A percentile compares a stretch with the other conserved stretches of the same genome.
Conservation (phyloP, 2,888 invertebrate species). For the Tinea semifulvella region DNA sequence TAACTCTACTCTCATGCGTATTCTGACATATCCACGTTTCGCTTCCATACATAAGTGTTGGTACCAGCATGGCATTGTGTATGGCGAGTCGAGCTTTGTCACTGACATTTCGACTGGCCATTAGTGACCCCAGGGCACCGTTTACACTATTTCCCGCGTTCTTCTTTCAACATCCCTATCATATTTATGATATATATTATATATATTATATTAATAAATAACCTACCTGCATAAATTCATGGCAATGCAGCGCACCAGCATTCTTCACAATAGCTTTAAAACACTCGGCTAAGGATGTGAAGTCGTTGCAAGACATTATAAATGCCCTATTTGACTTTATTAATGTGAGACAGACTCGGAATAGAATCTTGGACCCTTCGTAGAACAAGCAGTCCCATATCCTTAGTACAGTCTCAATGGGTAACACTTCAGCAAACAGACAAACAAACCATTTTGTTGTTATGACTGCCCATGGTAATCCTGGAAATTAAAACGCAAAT, state of each 20-base stretch:
- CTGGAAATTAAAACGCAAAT: too few relatives aligned
- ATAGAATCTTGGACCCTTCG: conserved; percentile 92
- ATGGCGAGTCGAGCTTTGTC: too few relatives aligned
- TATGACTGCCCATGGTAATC: conserved; percentile 89
- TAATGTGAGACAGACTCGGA: conserved; percentile 87
- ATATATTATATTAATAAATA: too few relatives aligned
- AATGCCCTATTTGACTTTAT: conserved; percentile 76
- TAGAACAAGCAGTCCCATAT: conserved; percentile 97
- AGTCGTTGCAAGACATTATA: conserved; percentile 81
- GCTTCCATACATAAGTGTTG: too few relatives aligned
- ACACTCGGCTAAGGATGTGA: conserved; percentile 81
- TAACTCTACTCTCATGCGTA: too few relatives aligned
- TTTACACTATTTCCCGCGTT: too few relatives aligned
- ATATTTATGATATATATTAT: too few relatives aligned
- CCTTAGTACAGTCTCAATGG: conserved; percentile 91
- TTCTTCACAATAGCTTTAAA: conserved; percentile 85
- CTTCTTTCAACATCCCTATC: too few relatives aligned
- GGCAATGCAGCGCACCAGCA: conserved; percentile 83
- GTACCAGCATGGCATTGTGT: too few relatives aligned
- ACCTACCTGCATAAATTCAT: conserved; percentile 86
- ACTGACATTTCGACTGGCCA: too few relatives aligned
- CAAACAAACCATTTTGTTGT: conserved; percentile 97
- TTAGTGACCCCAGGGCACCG: too few relatives aligned
- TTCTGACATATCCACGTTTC: too few relatives aligned
- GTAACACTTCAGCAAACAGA: conserved; percentile 91